Evolutionary conservation across 2,797 vertebrate genomes (phyloP).

Genomic region (Ambastaia sidthimunki): DNA sequence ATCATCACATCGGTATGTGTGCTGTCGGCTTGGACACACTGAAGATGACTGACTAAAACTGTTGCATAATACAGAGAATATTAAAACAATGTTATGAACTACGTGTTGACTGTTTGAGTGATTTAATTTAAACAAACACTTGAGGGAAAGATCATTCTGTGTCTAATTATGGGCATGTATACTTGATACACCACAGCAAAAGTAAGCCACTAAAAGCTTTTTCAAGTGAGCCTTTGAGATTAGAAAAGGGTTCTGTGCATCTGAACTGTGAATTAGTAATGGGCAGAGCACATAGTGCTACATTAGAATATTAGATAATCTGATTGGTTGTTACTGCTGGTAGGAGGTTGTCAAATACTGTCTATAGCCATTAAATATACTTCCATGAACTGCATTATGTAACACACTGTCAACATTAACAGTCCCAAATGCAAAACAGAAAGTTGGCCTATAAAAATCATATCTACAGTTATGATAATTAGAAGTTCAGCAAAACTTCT

Average conservation of each 20-base stretch:
- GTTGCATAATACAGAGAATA: not conserved
- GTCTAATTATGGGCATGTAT: slow-evolving; percentile 11
- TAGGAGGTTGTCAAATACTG: not conserved
- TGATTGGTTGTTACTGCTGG: not conserved
- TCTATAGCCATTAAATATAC: not conserved
- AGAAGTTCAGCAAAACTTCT: no score
- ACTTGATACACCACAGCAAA: slow-evolving; percentile 25
- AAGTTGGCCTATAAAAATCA: not conserved
- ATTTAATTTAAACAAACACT: not conserved
- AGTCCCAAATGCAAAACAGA: not conserved
- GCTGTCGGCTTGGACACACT: not conserved
- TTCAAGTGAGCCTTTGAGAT: slow-evolving; percentile 18
- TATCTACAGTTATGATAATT: no score
- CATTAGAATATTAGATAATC: not conserved
- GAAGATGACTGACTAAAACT: not conserved
- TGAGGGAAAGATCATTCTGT: slow-evolving; percentile 5
- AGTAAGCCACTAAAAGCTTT: slow-evolving; percentile 36
- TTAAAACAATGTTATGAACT: not conserved
- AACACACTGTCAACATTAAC: not conserved
- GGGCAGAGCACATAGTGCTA: slow-evolving; percentile 8
- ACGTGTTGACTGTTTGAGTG: not conserved
- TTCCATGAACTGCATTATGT: not conserved
- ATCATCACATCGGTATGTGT: not conserved
- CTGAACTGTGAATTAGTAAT: not conserved
- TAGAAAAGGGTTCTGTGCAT: not conserved